Conservation (phyloP, 2,888 invertebrate genomes). For the Morpho deidamia region DNA sequence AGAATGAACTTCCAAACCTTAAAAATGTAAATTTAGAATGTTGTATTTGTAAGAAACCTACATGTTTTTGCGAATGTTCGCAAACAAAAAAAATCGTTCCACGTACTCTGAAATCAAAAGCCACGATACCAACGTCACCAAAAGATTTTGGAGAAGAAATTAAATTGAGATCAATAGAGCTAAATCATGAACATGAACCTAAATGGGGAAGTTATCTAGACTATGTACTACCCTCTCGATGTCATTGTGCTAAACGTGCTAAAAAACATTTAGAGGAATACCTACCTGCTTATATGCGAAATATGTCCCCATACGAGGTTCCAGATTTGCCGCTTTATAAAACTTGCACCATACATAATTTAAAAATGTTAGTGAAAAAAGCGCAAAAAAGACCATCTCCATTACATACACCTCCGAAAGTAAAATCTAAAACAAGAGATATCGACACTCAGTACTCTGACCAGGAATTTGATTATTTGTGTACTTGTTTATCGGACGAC, state of each 20-base stretch:
- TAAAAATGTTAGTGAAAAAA: conserved; percentile 44
- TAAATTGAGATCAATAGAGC: conserved; percentile 34
- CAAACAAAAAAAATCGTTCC: neutral
- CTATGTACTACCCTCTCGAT: conserved; percentile 42
- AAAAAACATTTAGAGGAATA: conserved; percentile 55
- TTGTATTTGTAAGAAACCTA: conserved; percentile 42
- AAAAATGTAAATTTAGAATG: conserved; percentile 40
- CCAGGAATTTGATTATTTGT: conserved; percentile 45
- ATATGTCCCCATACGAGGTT: conserved; percentile 42
- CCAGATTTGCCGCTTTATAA: conserved; percentile 52
- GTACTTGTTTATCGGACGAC: conserved; percentile 52
- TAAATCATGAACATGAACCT: conserved; percentile 50
- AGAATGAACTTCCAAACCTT: conserved; percentile 49
- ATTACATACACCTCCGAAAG: conserved; percentile 22
- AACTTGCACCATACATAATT: conserved; percentile 37
- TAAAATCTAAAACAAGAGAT: conserved; percentile 39
- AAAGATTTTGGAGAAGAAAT: conserved; percentile 35
- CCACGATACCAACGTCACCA: neutral
- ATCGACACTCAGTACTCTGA: conserved; percentile 48
- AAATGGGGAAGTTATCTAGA: conserved; percentile 54
- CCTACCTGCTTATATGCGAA: conserved; percentile 59
- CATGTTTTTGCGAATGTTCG: conserved; percentile 40
- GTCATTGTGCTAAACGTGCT: conserved; percentile 45
- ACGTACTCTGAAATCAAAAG: conserved; percentile 12
- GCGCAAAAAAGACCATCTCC: conserved; percentile 33